phyloP scores from a whole-genome alignment of 2,113 vertebrate species.

The Asarcornis scutulata region DNA sequence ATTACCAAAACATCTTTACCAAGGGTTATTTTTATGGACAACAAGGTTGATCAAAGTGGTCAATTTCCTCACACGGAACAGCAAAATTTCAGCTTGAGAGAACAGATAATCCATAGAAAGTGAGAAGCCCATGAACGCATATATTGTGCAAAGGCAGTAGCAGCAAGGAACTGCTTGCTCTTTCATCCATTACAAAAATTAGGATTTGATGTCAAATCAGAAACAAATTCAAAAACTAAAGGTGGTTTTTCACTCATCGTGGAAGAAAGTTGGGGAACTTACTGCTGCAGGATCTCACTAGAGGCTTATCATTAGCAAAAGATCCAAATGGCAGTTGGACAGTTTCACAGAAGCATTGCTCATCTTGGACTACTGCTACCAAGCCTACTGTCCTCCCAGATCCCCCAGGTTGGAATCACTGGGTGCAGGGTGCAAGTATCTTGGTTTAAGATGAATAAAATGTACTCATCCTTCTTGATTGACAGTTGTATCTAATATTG shows the following conservation, averaged over 20 bases:
- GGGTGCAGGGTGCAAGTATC: background rate
- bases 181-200: background rate
- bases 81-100: background rate
- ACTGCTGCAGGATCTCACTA: background rate
- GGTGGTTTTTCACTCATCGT: background rate
- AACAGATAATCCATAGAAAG: background rate
- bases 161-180: background rate
- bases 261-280: background rate
- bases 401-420: background rate
- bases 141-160: background rate
- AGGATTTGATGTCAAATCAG: background rate
- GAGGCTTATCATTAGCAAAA: background rate
- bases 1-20: background rate
- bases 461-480: rapidly evolving
- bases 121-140: background rate
- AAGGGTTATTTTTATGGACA: background rate
- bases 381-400: background rate
- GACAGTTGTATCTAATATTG: background rate
- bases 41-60: background rate
- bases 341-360: background rate
- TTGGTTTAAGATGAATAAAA: background rate
- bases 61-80: background rate
- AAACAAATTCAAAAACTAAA: background rate
- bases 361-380: background rate
- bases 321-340: background rate